Conservation (phyloP, 2,797 vertebrate genomes). For the Cheracebus regulus region DNA sequence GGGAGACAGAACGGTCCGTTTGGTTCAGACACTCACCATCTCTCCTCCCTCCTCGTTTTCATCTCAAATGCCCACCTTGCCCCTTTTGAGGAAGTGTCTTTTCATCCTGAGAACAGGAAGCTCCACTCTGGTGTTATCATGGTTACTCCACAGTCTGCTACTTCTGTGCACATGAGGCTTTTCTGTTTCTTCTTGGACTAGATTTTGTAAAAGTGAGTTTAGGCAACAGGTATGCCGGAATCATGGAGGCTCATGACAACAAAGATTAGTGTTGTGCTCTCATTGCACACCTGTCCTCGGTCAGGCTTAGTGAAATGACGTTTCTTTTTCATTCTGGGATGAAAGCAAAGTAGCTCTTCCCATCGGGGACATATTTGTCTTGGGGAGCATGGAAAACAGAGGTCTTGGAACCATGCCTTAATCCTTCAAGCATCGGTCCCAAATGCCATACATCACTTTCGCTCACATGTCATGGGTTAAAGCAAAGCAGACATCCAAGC, state of each 20-base stretch:
- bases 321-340: neutral
- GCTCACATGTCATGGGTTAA: too few relatives aligned
- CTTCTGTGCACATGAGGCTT: accelerated
- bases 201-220: neutral
- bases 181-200: neutral
- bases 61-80: too few relatives aligned
- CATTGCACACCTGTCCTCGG: accelerated
- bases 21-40: neutral
- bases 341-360: neutral
- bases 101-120: neutral
- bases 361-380: accelerated
- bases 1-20: too few relatives aligned
- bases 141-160: neutral
- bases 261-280: neutral
- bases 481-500: neutral
- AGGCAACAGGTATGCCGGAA: neutral
- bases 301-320: accelerated
- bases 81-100: neutral
- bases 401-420: neutral
- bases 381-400: neutral
- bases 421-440: neutral
- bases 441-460: neutral
- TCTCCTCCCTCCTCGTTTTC: neutral
- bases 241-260: neutral
- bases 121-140: neutral